A percentile compares a stretch with the other conserved stretches of the same genome.
Conservation (phyloP, 2,888 invertebrate species). For the Agonopterix arenella region DNA sequence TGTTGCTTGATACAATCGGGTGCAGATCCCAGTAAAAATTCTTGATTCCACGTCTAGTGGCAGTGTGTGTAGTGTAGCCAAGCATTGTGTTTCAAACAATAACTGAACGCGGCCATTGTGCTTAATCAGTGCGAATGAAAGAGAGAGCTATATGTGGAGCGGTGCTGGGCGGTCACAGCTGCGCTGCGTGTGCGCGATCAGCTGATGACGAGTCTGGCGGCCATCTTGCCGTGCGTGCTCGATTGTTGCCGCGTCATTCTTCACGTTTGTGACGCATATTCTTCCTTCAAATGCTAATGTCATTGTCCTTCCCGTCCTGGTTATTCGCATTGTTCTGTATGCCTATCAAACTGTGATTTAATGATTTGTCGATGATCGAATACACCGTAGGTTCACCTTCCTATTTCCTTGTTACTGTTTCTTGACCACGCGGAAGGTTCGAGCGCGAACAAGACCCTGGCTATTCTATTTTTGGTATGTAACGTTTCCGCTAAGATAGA, state of each 20-base stretch:
- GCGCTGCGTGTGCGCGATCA: constrained; percentile 70
- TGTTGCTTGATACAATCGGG: constrained; percentile 11
- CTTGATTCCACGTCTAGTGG: constrained; percentile 4
- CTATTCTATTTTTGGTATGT: constrained; percentile 61
- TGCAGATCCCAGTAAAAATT: constrained; percentile 17
- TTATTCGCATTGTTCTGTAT: constrained; percentile 34
- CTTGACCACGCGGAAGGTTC: constrained; percentile 49
- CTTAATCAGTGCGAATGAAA: constrained; percentile 39
- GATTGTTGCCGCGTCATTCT: constrained; percentile 65
- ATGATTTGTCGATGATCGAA: constrained; percentile 23
- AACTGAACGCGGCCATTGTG: constrained; percentile 48
- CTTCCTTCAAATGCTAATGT: constrained; percentile 59
- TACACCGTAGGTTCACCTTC: constrained; percentile 27
- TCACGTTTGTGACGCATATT: constrained; percentile 55
- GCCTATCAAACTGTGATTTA: constrained; percentile 16
- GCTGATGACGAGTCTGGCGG: constrained; percentile 65
- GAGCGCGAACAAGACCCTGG: constrained; percentile 49
- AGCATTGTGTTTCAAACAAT: constrained; percentile 51
- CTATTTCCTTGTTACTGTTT: constrained; percentile 24
- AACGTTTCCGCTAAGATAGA: constrained; percentile 47
- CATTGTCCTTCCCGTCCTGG: constrained; percentile 56
- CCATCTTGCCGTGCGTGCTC: constrained; percentile 68
- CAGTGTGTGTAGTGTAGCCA: constrained; percentile 5
- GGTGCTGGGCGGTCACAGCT: constrained; percentile 41
- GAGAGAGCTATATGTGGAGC: constrained; percentile 52